Evolutionary conservation across 2,113 vertebrate genomes (phyloP), one percentile per base, ranked within the genome.

Genomic region (Strigops habroptila): DNA sequence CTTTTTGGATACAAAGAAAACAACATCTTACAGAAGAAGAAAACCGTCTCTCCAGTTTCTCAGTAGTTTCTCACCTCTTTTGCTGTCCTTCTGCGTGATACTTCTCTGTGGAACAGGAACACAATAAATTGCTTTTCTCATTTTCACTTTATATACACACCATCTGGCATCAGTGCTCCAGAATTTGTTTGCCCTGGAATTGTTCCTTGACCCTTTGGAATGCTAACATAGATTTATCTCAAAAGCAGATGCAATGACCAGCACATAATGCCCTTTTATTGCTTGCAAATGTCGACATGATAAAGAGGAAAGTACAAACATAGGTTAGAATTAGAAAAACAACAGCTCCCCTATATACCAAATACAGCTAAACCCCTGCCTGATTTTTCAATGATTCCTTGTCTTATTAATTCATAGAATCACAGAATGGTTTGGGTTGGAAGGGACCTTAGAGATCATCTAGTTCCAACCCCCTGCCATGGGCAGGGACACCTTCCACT

Each of bases 201-300:
- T 59, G 80, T 89, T 96, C 92, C 93, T 87, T 95, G 92, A 96
- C 96, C 85, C 46, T 90, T 95, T 96, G 91, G 68, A 97, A 96
- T 81, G 96, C 89, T 97, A 95, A 94, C 93, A 92, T 73, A 91
- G 44, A 88, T 90, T 95, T 97, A 94, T 96, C 91, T 91, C 91
- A 89, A 91, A 91, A 92, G 86, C 77, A 94, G 91, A 93, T 89
- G 71, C 71, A 93, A n/a, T 68, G 93, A 95, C 88, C 93, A 95
- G 88, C 87, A 94, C 82, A 95, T 86, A 95, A 89, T 88, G 82
- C 87, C 94, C 93, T 96, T 93, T 91, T 93, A 91, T 82, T 94
- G 69, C 86, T 96, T 93, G 91, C 86, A 96, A 91, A 94, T 0
- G 0, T 89, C 0, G 18, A 79, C 73, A 30, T 18, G 88, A 94